Conservation (phyloP, 2,113 vertebrate species). For the Syngnathus typhle region DNA sequence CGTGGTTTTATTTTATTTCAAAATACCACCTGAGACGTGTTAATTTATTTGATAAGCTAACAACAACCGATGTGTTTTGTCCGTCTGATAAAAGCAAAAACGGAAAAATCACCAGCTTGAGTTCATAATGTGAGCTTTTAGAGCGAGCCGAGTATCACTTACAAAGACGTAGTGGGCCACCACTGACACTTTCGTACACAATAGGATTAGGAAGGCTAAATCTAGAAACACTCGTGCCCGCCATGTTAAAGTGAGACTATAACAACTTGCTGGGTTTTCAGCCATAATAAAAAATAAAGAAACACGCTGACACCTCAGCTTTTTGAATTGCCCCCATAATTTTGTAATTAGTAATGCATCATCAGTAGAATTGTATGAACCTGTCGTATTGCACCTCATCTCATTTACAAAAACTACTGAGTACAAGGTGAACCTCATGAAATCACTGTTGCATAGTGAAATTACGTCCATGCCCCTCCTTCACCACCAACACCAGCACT, state of each 20-base stretch:
- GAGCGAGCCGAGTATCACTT: not conserved
- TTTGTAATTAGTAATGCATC: slow-evolving; percentile 1
- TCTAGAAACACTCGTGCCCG: slow-evolving; percentile 15
- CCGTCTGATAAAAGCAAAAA: slow-evolving; percentile 44
- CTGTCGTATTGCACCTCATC: not conserved
- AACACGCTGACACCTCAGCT: not conserved
- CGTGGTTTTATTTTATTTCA: slow-evolving; percentile 33
- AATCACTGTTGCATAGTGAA: slow-evolving; percentile 2
- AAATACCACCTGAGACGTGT: slow-evolving; percentile 38
- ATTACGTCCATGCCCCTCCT: not conserved
- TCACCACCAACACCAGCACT: not conserved
- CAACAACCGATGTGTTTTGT: slow-evolving; percentile 32
- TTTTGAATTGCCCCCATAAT: slow-evolving; percentile 4
- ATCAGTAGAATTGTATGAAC: slow-evolving; percentile 5
- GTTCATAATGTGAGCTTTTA: slow-evolving; percentile 17
- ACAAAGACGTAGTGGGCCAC: not conserved
- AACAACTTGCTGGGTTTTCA: slow-evolving; percentile 1
- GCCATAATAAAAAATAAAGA: not conserved
- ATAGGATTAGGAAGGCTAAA: slow-evolving; percentile 16
- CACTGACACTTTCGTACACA: slow-evolving; percentile 11
- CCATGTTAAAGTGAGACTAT: not conserved
- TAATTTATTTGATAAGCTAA: slow-evolving; percentile 54
- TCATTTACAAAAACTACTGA: slow-evolving; percentile 7
- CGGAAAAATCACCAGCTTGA: slow-evolving; percentile 46
- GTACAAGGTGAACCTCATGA: slow-evolving; percentile 13